These are phyloP conservation scores for Macquaria ambigua DNA, from an alignment of 2,113 vertebrate species.

Conservation along the genomic window DNA sequence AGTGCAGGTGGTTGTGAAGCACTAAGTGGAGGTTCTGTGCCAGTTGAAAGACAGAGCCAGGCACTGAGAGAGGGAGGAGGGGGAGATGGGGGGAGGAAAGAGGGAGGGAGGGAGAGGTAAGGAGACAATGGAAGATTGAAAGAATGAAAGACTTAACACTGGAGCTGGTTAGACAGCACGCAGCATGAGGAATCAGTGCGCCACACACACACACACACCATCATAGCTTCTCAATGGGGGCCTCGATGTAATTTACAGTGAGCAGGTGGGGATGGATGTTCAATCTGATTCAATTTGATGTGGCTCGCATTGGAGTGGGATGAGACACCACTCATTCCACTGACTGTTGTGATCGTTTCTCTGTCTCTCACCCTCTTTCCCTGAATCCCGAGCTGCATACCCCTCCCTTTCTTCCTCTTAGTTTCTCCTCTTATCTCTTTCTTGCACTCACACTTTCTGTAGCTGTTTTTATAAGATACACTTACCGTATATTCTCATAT, in stretches of 20 bases:
- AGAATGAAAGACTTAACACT: constrained; percentile 75
- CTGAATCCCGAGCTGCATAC: constrained; percentile 33
- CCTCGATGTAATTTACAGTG: constrained; percentile 78
- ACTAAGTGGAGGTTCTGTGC: constrained; percentile 64
- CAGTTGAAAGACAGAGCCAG: constrained; percentile 57
- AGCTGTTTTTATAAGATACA: constrained; percentile 27
- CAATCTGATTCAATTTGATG: constrained; percentile 82
- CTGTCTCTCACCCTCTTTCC: constrained; percentile 52
- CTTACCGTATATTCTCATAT: background rate
- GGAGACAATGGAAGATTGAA: constrained; percentile 73
- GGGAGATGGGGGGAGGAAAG: too few species aligned
- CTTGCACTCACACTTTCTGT: constrained; percentile 33
- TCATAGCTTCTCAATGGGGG: constrained; percentile 68
- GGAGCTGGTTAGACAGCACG: constrained; percentile 69
- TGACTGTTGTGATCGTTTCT: constrained; percentile 64
- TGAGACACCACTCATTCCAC: constrained; percentile 71
- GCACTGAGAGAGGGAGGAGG: constrained; percentile 5
- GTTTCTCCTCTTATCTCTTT: constrained; percentile 42
- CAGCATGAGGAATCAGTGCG: constrained; percentile 61
- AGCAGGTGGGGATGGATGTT: constrained; percentile 81
- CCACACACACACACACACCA: constrained; percentile 44
- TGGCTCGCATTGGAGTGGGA: constrained; percentile 70
- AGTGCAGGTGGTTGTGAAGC: constrained; percentile 57
- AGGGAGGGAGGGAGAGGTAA: constrained; percentile 14
- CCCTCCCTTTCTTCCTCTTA: constrained; percentile 16